phyloP scores from a whole-genome alignment of 2,797 vertebrate genomes.

The Sebastes itinus region DNA sequence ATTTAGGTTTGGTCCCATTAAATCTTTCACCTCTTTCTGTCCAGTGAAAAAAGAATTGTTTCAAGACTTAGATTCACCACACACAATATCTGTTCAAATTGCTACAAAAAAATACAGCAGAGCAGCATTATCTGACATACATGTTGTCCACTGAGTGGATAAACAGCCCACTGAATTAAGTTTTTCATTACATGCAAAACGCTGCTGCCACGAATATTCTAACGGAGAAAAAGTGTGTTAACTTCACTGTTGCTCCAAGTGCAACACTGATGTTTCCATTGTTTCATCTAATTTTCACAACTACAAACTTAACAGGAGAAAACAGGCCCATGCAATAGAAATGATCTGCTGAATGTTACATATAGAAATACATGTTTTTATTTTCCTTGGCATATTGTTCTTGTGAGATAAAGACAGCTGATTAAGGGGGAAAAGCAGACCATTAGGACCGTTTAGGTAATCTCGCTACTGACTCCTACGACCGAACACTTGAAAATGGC shows the following conservation, averaged over 20 bases:
- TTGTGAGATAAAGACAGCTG: slow-evolving; percentile 11
- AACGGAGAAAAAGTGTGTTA: not conserved
- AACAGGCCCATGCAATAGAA: not conserved
- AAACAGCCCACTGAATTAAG: not conserved
- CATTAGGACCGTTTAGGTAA: not conserved
- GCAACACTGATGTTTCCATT: not conserved
- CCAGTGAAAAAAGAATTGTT: not conserved
- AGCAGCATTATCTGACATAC: slow-evolving; percentile 6
- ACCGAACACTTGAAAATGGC: slow-evolving; percentile 18
- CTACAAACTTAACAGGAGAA: slow-evolving; percentile 17
- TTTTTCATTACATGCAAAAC: slow-evolving; percentile 1
- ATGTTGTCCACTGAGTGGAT: not conserved
- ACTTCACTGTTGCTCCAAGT: not conserved
- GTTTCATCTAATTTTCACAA: slow-evolving; percentile 13
- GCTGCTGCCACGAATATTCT: not conserved
- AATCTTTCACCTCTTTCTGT: slow-evolving; percentile 22
- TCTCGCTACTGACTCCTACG: not conserved
- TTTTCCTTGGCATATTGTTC: slow-evolving; percentile 47
- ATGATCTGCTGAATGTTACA: slow-evolving; percentile 21
- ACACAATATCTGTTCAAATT: slow-evolving; percentile 25
- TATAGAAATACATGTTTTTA: slow-evolving; percentile 15
- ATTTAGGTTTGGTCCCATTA: slow-evolving; percentile 33
- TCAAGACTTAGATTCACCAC: not conserved
- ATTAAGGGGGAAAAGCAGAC: not conserved
- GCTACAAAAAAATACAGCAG: slow-evolving; percentile 28